Percentiles rank a stretch among this genome's conserved stretches.
phyloP scores from a whole-genome alignment of 2,113 vertebrate species.

The Eulacestoma nigropectus region DNA sequence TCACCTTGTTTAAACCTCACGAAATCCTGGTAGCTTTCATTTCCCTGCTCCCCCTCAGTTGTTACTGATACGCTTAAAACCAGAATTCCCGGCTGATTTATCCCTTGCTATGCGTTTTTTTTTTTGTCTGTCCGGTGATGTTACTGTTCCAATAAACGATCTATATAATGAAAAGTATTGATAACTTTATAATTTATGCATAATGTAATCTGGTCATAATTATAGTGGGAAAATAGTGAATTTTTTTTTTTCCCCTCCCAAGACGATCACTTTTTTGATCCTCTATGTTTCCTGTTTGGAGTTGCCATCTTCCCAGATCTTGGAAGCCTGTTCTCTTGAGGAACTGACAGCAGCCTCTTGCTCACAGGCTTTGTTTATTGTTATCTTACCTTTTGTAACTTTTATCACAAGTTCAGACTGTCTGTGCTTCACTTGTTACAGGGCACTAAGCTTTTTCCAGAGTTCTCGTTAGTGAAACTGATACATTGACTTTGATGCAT shows the following conservation, averaged over 20 bases:
- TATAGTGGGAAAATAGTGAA: not conserved
- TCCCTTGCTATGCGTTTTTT: not conserved
- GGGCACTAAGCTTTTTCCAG: not conserved
- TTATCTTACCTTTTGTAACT: not conserved
- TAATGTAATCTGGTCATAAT: not conserved
- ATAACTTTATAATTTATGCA: not conserved
- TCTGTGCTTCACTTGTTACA: not conserved
- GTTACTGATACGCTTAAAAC: not conserved
- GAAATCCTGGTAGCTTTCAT: not conserved
- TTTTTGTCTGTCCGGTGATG: not conserved
- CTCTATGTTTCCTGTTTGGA: not conserved
- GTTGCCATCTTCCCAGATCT: not conserved
- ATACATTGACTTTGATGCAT: not conserved
- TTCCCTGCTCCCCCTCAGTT: rapidly evolving
- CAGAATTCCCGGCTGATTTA: not conserved
- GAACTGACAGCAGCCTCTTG: not conserved
- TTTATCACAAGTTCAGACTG: not conserved
- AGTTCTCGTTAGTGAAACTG: not conserved
- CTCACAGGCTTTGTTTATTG: not conserved
- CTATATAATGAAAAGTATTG: not conserved
- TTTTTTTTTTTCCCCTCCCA: no score
- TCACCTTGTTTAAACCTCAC: not conserved
- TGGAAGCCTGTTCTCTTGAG: not conserved
- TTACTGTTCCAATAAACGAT: not conserved
- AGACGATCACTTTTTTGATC: not conserved